phyloP scores from a whole-genome alignment of 2,888 invertebrate species.

The Drosophila paramelanica region DNA sequence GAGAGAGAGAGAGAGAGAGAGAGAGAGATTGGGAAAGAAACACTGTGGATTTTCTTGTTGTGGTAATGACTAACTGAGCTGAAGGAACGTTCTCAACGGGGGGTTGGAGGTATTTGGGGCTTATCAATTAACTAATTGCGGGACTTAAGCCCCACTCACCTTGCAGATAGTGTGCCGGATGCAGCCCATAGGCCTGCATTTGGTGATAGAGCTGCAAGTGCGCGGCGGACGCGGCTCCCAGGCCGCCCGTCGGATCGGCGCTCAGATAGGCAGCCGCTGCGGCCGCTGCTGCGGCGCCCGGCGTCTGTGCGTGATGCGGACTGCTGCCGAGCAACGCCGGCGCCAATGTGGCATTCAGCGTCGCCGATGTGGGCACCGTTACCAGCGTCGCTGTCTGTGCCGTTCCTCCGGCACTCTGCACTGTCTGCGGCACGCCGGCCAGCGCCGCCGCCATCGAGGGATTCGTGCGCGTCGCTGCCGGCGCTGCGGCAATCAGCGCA shows the following conservation, averaged over 20 bases:
- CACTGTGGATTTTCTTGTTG: constrained; percentile 49
- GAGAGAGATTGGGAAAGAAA: constrained; percentile 21
- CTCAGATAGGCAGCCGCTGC: constrained; percentile 85
- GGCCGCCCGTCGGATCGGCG: constrained; percentile 86
- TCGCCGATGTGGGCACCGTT: constrained; percentile 85
- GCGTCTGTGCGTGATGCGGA: constrained; percentile 70
- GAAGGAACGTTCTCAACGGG: constrained; percentile 11
- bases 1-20: constrained; percentile 7
- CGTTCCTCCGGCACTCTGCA: constrained; percentile 38
- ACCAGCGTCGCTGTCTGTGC: constrained; percentile 62
- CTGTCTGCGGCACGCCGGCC: constrained; percentile 85
- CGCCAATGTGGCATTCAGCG: constrained; percentile 85
- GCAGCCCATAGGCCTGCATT: constrained; percentile 88
- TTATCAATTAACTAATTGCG: constrained; percentile 14
- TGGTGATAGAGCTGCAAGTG: constrained; percentile 88
- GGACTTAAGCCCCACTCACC: constrained; percentile 85
- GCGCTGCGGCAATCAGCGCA: constrained; percentile 86
- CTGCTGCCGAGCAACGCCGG: constrained; percentile 86
- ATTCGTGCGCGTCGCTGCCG: constrained; percentile 68
- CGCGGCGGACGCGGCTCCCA: constrained; percentile 86
- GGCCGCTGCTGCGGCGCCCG: constrained; percentile 64
- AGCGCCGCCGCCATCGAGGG: constrained; percentile 85
- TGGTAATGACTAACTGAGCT: constrained; percentile 53
- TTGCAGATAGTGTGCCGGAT: constrained; percentile 87
- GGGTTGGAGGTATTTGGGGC: neutral